phyloP scores from a whole-genome alignment of 2,113 vertebrate genomes.

The Phodopus roborovskii region DNA sequence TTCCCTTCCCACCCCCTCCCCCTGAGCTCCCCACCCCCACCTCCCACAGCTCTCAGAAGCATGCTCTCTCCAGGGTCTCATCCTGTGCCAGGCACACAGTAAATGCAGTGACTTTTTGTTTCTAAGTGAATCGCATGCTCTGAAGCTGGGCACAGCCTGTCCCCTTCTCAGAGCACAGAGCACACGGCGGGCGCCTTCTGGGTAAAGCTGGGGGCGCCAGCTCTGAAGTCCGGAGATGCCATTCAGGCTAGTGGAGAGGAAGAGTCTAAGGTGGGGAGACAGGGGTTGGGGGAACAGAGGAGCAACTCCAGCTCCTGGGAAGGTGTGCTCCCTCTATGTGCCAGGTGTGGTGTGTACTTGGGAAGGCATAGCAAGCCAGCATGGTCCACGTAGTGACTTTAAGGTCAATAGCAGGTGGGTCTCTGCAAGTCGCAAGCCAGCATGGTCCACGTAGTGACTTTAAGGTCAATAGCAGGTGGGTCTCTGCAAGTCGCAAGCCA shows the following conservation, averaged over 20 bases:
- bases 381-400: too few relatives aligned
- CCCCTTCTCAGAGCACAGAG: constrained; percentile 35
- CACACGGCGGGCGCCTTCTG: neutral
- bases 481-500: neutral
- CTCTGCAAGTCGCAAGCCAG: neutral
- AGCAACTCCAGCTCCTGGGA: neutral
- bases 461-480: neutral
- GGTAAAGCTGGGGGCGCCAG: neutral
- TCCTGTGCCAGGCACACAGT: constrained; percentile 46
- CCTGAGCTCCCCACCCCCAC: too few relatives aligned
- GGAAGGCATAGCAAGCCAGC: neutral
- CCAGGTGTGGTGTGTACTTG: neutral
- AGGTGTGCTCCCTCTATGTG: neutral
- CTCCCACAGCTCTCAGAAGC: neutral
- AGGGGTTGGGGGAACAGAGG: neutral
- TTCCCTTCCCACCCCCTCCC: neutral
- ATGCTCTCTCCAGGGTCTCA: neutral
- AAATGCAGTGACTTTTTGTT: constrained; percentile 58
- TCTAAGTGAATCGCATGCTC: constrained; percentile 46
- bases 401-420: too few relatives aligned
- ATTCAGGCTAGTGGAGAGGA: neutral
- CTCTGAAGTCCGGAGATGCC: neutral
- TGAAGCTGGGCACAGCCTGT: constrained; percentile 18
- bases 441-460: neutral
- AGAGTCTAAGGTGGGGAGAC: neutral